These are phyloP conservation scores for Ectemnius continuus DNA, from an alignment of 2,888 invertebrate genomes.

Conservation along the genomic window DNA sequence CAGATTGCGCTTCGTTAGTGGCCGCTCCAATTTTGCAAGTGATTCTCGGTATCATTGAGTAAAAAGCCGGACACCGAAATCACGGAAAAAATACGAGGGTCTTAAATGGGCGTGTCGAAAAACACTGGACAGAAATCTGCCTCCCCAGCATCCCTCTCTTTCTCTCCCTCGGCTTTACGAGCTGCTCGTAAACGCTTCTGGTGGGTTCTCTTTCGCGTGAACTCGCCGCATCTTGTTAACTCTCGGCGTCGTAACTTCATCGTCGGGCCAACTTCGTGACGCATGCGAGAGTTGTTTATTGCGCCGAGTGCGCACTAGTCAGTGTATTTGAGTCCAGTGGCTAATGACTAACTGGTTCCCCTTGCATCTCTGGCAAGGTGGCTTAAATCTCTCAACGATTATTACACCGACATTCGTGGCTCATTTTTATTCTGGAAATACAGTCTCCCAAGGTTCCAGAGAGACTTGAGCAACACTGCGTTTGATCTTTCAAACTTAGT, in stretches of 20 bases:
- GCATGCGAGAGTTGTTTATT: constrained; percentile 41
- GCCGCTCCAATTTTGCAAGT: neutral
- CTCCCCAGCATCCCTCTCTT: constrained; percentile 5
- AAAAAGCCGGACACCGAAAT: neutral
- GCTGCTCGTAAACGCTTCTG: constrained; percentile 49
- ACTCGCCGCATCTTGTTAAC: constrained; percentile 47
- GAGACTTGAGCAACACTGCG: no score
- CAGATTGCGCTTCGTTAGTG: constrained; percentile 3
- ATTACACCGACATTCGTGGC: no score
- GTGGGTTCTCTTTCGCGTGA: constrained; percentile 13
- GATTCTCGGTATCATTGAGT: no score
- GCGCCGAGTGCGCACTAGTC: constrained; percentile 14
- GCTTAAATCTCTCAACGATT: neutral
- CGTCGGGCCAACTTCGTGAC: constrained; percentile 23
- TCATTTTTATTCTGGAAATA: no score
- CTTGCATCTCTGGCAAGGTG: neutral
- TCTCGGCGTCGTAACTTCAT: constrained; percentile 46
- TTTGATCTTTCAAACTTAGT: no score
- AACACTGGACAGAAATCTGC: constrained; percentile 38
- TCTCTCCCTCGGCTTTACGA: constrained; percentile 38
- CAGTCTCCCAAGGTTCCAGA: no score
- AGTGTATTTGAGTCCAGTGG: no score
- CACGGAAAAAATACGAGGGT: constrained; percentile 20
- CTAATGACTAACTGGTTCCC: neutral
- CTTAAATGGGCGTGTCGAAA: constrained; percentile 38